These are phyloP conservation scores for Strix aluco DNA, from an alignment of 2,113 vertebrate species.

Conservation along the genomic window DNA sequence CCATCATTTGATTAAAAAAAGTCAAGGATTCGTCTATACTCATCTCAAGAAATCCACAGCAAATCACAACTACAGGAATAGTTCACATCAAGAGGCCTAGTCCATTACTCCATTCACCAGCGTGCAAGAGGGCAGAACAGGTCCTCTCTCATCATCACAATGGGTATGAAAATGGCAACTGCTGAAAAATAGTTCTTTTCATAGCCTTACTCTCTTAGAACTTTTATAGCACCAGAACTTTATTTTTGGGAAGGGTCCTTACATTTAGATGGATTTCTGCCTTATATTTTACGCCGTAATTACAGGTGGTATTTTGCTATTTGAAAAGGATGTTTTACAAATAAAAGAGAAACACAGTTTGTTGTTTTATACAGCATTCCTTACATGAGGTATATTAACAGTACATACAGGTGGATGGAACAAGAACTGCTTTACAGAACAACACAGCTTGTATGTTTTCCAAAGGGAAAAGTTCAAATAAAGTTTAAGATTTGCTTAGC, in stretches of 20 bases:
- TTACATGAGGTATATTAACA: neutral
- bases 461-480: neutral
- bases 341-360: neutral
- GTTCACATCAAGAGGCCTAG: neutral
- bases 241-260: neutral
- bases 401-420: neutral
- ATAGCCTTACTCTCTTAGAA: neutral
- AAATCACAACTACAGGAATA: neutral
- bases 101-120: neutral
- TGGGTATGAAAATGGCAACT: neutral
- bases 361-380: neutral
- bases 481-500: neutral
- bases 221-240: neutral
- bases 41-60: neutral
- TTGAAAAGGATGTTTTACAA: neutral
- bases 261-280: neutral
- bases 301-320: neutral
- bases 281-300: neutral
- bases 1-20: neutral
- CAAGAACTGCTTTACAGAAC: neutral
- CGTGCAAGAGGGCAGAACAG: rapidly evolving
- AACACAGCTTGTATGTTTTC: neutral
- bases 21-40: neutral
- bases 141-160: neutral
- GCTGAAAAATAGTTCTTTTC: neutral